Evolutionary conservation across 2,888 invertebrate genomes (phyloP).

Genomic region (Peribatodes rhomboidaria): DNA sequence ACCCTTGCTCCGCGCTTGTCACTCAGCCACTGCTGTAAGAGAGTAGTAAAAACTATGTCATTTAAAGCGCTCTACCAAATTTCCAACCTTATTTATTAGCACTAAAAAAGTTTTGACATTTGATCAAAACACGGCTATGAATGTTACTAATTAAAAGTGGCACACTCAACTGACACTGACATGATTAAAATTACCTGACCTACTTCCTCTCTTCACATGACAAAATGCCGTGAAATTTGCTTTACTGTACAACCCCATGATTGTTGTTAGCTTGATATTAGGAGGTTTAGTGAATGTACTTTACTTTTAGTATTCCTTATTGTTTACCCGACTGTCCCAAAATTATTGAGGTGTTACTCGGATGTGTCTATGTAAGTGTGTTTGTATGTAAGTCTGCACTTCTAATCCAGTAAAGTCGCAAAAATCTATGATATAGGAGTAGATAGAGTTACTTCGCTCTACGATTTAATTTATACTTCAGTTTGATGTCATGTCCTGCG

Average conservation of each 20-base stretch:
- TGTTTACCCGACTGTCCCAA: neutral
- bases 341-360: no score
- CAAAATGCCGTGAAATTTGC: constrained; percentile 42
- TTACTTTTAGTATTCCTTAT: constrained; percentile 22
- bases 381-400: no score
- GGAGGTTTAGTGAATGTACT: constrained; percentile 13
- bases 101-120: constrained; percentile 1
- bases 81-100: neutral
- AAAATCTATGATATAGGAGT: no score
- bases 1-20: no score
- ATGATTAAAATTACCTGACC: constrained; percentile 66
- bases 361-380: neutral
- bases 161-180: constrained; percentile 37
- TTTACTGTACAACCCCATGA: constrained; percentile 24
- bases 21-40: no score
- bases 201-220: constrained; percentile 48
- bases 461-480: neutral
- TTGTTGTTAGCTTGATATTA: constrained; percentile 21
- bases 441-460: neutral
- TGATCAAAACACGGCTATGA: constrained; percentile 6
- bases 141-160: constrained; percentile 27
- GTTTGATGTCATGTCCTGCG: neutral
- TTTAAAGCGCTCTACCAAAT: neutral
- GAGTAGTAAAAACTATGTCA: neutral
- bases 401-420: no score